Percentiles rank a stretch among this genome's conserved stretches.
Conservation (phyloP, 2,797 vertebrate genomes). For the Microctenopoma lineatum region DNA sequence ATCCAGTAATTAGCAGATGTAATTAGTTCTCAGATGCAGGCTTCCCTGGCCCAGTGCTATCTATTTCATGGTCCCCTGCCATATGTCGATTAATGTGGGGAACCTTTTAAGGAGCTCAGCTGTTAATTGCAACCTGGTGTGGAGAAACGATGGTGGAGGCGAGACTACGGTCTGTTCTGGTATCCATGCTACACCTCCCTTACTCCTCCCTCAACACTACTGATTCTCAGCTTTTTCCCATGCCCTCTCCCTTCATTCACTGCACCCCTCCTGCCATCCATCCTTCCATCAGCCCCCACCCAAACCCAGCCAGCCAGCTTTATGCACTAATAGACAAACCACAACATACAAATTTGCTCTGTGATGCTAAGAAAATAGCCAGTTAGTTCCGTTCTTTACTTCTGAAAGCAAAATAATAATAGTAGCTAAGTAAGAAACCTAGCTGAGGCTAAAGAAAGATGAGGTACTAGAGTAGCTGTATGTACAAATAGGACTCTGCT, state of each 20-base stretch:
- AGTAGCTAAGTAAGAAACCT: neutral
- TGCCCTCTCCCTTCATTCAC: slow-evolving; percentile 87
- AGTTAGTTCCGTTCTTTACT: neutral
- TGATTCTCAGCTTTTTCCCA: slow-evolving; percentile 84
- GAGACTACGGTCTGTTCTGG: slow-evolving; percentile 69
- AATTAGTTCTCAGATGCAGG: slow-evolving; percentile 52
- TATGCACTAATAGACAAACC: slow-evolving; percentile 56
- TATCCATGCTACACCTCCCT: slow-evolving; percentile 69
- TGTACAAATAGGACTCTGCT: neutral
- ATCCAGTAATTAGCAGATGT: slow-evolving; percentile 52
- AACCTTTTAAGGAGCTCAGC: slow-evolving; percentile 44
- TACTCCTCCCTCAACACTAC: slow-evolving; percentile 51
- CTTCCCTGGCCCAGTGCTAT: slow-evolving; percentile 21
- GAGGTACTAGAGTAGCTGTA: slow-evolving; percentile 2
- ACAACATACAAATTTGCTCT: slow-evolving; percentile 40
- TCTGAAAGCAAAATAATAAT: neutral
- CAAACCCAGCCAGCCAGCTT: slow-evolving; percentile 63
- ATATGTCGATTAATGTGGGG: slow-evolving; percentile 26
- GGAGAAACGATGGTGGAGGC: slow-evolving; percentile 55
- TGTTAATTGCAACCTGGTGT: slow-evolving; percentile 52
- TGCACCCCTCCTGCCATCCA: slow-evolving; percentile 52
- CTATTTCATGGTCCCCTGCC: slow-evolving; percentile 36
- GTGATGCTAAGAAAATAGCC: slow-evolving; percentile 16
- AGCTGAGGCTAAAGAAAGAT: neutral
- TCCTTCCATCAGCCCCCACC: slow-evolving; percentile 60